phyloP scores from a whole-genome alignment of 2,113 vertebrate species.

The Columba janthina region DNA sequence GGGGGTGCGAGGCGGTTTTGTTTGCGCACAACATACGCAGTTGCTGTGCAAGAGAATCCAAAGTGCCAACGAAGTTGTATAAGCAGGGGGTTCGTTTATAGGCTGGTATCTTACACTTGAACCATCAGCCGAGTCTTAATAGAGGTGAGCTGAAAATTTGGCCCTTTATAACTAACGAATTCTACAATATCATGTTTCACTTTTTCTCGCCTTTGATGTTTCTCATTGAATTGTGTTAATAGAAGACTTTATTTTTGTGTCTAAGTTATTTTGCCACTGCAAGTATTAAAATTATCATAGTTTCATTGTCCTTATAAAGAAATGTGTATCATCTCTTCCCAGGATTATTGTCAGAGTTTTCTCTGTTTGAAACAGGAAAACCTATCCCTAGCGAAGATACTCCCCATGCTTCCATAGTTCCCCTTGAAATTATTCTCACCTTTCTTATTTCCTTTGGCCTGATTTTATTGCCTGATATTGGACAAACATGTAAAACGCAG shows the following conservation, averaged over 20 bases:
- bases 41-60: background rate
- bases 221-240: background rate
- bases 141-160: conserved; percentile 35
- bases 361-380: background rate
- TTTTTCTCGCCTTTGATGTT: background rate
- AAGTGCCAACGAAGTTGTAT: background rate
- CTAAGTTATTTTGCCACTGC: background rate
- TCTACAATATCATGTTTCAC: background rate
- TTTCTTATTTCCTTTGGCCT: background rate
- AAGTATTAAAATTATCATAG: background rate
- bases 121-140: background rate
- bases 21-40: fast-evolving
- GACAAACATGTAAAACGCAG: background rate
- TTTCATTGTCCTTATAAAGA: background rate
- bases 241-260: background rate
- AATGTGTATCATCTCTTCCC: background rate
- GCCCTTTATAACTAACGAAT: background rate
- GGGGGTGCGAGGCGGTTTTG: background rate
- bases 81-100: background rate
- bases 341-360: background rate
- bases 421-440: background rate
- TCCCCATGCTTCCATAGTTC: background rate
- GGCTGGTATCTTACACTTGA: background rate
- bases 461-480: background rate
- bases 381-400: background rate